phyloP scores from a whole-genome alignment of 2,797 vertebrate species.

The Spinus olivaceus region DNA sequence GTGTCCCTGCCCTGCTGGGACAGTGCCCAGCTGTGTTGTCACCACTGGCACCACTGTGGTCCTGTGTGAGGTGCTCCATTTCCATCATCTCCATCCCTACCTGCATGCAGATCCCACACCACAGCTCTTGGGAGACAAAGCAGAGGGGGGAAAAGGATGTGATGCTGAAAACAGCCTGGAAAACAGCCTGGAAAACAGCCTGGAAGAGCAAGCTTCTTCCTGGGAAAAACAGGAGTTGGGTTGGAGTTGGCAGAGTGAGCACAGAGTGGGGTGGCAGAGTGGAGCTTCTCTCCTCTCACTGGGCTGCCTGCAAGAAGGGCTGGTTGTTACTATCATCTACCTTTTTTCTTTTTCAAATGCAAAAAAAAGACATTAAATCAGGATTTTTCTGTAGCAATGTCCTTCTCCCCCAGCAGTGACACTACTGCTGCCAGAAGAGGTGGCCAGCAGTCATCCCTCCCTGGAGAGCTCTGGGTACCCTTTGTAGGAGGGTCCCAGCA shows the following conservation, averaged over 20 bases:
- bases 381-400: not conserved
- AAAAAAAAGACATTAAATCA: not conserved
- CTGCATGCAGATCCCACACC: not conserved
- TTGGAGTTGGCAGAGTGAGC: not conserved
- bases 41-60: not conserved
- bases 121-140: not conserved
- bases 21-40: fast-evolving
- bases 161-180: not conserved
- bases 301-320: not conserved
- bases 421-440: not conserved
- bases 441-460: not conserved
- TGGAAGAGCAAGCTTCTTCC: not conserved
- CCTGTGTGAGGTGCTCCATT: not conserved
- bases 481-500: not conserved
- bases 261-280: fast-evolving
- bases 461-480: not conserved
- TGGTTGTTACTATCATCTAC: not conserved
- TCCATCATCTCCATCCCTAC: not conserved
- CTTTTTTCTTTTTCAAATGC: too few species aligned
- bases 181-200: not conserved
- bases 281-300: not conserved
- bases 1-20: not conserved
- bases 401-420: not conserved
- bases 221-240: not conserved
- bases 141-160: not conserved